These are phyloP conservation scores for Neodon shergylaensis DNA, from an alignment of 2,113 vertebrate genomes.

Conservation along the genomic window DNA sequence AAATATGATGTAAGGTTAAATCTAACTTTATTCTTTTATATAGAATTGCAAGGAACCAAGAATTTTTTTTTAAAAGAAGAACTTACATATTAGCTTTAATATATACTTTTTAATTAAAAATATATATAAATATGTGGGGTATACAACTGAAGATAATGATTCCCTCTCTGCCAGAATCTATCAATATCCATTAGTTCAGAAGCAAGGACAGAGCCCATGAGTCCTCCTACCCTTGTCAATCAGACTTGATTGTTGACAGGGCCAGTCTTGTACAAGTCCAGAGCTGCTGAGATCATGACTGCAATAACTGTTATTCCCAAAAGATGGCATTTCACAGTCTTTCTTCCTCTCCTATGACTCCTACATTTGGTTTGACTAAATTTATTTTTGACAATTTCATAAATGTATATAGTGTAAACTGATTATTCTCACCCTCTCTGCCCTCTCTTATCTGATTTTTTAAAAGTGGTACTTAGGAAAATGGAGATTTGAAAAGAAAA, in stretches of 20 bases:
- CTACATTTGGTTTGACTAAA: neutral
- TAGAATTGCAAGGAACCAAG: neutral
- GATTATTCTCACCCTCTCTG: neutral
- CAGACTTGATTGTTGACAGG: neutral
- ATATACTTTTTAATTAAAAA: no score
- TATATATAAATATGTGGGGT: no score
- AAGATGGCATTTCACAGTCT: neutral
- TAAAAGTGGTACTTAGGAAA: neutral
- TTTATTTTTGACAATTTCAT: neutral
- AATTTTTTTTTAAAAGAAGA: no score
- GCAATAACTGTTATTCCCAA: neutral
- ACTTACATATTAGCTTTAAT: no score
- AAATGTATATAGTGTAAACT: neutral
- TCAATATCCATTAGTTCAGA: neutral
- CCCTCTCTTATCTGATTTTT: neutral
- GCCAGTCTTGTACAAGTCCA: no score
- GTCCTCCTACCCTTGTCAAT: neutral
- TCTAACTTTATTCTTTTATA: neutral
- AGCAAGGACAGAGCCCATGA: neutral
- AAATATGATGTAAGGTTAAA: neutral
- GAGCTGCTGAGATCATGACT: neutral
- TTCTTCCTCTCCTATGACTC: neutral
- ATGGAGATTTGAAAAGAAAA: neutral
- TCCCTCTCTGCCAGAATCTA: neutral
- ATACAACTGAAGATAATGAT: neutral